These are phyloP conservation scores for Seriola dumerili DNA, from an alignment of 2,113 vertebrate genomes.

Conservation along the genomic window DNA sequence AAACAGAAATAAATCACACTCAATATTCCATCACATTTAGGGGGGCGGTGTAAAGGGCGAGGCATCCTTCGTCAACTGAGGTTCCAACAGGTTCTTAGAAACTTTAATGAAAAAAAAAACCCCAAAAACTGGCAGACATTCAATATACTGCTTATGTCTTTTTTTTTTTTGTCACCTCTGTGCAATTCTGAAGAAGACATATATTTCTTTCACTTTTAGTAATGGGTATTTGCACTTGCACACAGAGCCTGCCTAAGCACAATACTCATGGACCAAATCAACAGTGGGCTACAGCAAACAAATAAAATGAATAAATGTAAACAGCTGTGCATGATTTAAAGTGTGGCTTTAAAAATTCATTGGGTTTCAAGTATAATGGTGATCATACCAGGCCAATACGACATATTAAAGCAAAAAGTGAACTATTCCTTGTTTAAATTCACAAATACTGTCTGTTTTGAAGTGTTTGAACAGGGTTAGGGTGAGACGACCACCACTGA, in stretches of 20 bases:
- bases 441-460: neutral
- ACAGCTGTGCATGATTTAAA: neutral
- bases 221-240: neutral
- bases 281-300: neutral
- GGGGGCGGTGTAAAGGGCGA: conserved; percentile 14
- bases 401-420: neutral
- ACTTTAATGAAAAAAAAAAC: neutral
- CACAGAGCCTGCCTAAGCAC: neutral
- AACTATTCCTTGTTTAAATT: neutral
- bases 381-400: neutral
- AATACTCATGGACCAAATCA: neutral
- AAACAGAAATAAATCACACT: conserved; percentile 32
- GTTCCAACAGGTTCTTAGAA: neutral
- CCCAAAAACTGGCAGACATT: neutral
- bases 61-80: neutral
- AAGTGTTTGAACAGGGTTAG: neutral
- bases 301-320: neutral
- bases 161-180: neutral
- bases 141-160: neutral
- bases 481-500: neutral
- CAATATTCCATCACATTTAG: conserved; percentile 29
- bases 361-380: neutral
- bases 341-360: neutral
- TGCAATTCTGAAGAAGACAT: neutral
- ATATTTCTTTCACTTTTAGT: neutral